These are phyloP conservation scores for Asarcornis scutulata DNA, from an alignment of 2,113 vertebrate genomes.

Conservation along the genomic window DNA sequence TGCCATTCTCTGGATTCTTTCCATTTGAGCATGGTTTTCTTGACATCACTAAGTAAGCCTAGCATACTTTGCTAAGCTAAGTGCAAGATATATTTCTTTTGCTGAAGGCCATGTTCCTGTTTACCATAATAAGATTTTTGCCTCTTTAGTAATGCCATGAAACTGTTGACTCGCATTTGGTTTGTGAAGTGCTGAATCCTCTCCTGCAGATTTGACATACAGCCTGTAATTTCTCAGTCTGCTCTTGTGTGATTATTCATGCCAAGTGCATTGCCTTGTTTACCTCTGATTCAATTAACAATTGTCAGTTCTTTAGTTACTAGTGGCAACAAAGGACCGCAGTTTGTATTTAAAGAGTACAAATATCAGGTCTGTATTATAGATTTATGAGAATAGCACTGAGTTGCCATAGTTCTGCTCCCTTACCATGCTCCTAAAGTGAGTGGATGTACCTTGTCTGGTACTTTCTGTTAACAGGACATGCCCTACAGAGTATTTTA, in stretches of 20 bases:
- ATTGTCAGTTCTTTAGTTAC: neutral
- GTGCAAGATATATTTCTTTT: neutral
- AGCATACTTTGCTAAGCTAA: neutral
- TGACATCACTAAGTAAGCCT: neutral
- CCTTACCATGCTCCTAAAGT: neutral
- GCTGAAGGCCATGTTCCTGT: neutral
- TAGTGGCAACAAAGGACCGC: neutral
- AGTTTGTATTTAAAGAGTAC: neutral
- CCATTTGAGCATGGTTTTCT: neutral
- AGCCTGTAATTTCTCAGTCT: neutral
- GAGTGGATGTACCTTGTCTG: fast-evolving
- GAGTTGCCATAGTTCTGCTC: fast-evolving
- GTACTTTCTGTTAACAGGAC: fast-evolving
- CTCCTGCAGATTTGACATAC: neutral
- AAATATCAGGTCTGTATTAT: neutral
- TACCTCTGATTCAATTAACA: neutral
- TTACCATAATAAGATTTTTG: neutral
- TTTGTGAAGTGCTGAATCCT: neutral
- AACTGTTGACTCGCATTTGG: neutral
- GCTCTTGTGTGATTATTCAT: neutral
- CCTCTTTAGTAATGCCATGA: neutral
- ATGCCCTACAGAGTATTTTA: neutral
- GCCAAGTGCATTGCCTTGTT: neutral
- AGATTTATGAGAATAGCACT: neutral
- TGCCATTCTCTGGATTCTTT: neutral